A percentile compares a stretch with the other conserved stretches of the same genome.
Evolutionary conservation across 2,888 invertebrate genomes (phyloP).

Genomic region (Vandiemenella viatica): DNA sequence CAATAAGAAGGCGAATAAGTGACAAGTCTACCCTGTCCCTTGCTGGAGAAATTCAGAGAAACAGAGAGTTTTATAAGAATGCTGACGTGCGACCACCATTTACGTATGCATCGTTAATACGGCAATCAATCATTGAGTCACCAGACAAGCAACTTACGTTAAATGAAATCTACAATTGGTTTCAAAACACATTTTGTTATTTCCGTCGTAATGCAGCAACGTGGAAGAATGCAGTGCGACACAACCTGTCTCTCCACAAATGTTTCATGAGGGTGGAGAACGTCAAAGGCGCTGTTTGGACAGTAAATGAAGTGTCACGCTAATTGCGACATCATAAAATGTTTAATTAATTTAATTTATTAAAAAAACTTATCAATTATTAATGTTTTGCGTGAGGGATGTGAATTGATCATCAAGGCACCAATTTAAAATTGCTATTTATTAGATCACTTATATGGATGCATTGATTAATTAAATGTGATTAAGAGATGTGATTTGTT

Average conservation of each 20-base stretch:
- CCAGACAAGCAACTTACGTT: conserved; percentile 94
- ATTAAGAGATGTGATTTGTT: too few relatives aligned
- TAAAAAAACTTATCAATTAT: too few relatives aligned
- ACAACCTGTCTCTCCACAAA: conserved; percentile 99
- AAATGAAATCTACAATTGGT: conserved; percentile 99
- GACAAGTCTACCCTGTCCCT: conserved; percentile 80
- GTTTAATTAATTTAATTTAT: too few relatives aligned
- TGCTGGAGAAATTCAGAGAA: conserved; percentile 93
- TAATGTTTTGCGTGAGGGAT: too few relatives aligned
- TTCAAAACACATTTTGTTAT: conserved; percentile 97
- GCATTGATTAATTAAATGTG: too few relatives aligned
- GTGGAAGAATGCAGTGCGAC: conserved; percentile 99
- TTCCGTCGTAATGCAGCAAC: conserved; percentile 97
- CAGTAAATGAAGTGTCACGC: conserved; percentile 98
- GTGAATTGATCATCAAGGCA: too few relatives aligned
- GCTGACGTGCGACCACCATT: conserved; percentile 97
- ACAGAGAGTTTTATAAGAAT: conserved; percentile 95
- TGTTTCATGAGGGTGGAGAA: conserved; percentile 99
- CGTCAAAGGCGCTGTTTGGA: conserved; percentile 99
- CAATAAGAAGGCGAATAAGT: conserved; percentile 73
- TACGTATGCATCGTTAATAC: conserved; percentile 94
- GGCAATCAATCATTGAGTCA: conserved; percentile 98
- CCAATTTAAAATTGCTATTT: too few relatives aligned
- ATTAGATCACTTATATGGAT: too few relatives aligned
- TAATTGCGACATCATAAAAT: conserved; percentile 94